Evolutionary conservation across 92 coral and sea anemone species (phyloP).

Genomic region (Chrysogorgia sp.): DNA sequence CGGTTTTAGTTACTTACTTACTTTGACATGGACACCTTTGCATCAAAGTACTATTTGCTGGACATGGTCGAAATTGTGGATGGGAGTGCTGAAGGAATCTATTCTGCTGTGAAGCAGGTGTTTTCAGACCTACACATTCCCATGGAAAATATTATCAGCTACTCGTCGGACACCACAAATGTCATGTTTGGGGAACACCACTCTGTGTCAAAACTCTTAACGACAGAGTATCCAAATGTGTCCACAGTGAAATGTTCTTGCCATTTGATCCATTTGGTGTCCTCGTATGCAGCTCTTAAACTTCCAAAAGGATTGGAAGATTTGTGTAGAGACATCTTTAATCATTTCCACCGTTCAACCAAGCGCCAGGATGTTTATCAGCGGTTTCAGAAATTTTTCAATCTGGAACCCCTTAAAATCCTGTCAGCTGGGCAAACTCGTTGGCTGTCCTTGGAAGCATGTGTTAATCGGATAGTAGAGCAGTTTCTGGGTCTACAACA

Average conservation of each 20-base stretch:
- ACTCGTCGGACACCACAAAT: conserved; percentile 9
- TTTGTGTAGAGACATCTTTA: conserved; percentile 51
- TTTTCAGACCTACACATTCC: not conserved
- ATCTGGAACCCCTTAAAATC: conserved; percentile 57
- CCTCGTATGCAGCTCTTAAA: conserved; percentile 53
- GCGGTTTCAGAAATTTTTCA: conserved; percentile 50
- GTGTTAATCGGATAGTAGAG: too few relatives aligned
- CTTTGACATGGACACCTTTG: conserved; percentile 22
- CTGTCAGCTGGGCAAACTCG: conserved; percentile 57
- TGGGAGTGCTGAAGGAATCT: conserved; percentile 39
- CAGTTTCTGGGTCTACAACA: too few relatives aligned
- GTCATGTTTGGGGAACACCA: conserved; percentile 20
- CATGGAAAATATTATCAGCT: not conserved
- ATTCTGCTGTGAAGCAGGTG: conserved; percentile 25
- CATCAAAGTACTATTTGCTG: conserved; percentile 14
- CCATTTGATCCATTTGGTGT: conserved; percentile 48
- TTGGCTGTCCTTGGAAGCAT: conserved; percentile 45
- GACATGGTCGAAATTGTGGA: conserved; percentile 20
- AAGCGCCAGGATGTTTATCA: conserved; percentile 57
- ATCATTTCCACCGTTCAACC: conserved; percentile 57
- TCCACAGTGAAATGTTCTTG: conserved; percentile 4
- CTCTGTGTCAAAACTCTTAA: conserved; percentile 4
- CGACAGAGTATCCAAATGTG: not conserved
- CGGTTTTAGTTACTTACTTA: too few relatives aligned
- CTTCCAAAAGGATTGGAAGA: conserved; percentile 50